Evolutionary conservation across 2,113 vertebrate genomes (phyloP), one percentile per base, ranked within the genome.

Genomic region (Natator depressus): DNA sequence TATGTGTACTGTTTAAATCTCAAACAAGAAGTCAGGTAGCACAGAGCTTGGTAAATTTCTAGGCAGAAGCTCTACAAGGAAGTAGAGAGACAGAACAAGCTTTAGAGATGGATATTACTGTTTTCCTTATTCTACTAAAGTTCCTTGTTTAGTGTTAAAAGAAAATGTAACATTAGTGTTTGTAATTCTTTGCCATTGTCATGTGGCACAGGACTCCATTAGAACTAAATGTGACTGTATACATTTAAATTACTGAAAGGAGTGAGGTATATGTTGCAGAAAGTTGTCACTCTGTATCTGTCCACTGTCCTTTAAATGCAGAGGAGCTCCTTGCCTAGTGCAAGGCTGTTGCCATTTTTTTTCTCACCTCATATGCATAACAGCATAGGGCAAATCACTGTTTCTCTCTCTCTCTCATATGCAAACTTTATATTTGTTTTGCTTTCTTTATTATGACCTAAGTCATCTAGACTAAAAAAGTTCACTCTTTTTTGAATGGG

Each of bases 401-500:
- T 29, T 5, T 62, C 31, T 57, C 51, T 53, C 20, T 54, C 20
- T 59, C 53, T 54, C 24, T 55, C 87, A 59, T 6, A 25, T 81
- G 24, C 86, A 46, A 14, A 53, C 62, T 65, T 25, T 3, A 0
- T 35, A 5, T 25, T 62, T 82, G 89, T 80, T 50, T 10, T 14
- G 51, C 94, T 87, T 75, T 80, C 20, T 94, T 80, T 51, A 59
- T 81, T 31, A 4, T 81, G 51, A 42, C 8, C 19, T 87, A 84
- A 75, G 25, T 75, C 81, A 79, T 87, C 5, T 81, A 87, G 42
- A 90, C 38, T 79, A 47, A 35, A 89, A 85, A 54, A 54, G 5
- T 76, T 93, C 83, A 12, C 31, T 11, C 31, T 83, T 88, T 88
- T 47, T 62, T 53, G 51, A 2, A 24, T 27, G 27, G 53, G 72